Conservation (phyloP, 2,113 vertebrate genomes). For the Rostratula benghalensis region DNA sequence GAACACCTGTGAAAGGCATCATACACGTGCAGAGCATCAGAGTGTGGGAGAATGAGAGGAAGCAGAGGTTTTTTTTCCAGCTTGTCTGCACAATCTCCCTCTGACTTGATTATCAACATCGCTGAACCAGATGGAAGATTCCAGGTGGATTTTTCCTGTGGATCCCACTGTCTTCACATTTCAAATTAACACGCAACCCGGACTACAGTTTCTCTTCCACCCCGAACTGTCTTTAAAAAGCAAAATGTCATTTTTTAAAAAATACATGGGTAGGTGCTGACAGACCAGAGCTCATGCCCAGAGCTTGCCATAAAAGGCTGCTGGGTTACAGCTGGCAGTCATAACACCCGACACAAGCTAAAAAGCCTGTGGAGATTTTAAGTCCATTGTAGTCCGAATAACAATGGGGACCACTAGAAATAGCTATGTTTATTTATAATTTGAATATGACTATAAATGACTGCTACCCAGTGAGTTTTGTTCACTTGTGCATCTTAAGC, state of each 20-base stretch:
- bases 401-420: neutral
- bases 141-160: slow-evolving; percentile 15
- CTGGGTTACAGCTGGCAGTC: neutral
- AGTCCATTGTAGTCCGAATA: neutral
- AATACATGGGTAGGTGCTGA: neutral
- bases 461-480: neutral
- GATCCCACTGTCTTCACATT: neutral
- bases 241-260: rapidly evolving
- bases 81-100: slow-evolving; percentile 35
- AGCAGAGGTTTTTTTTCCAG: neutral
- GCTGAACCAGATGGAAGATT: slow-evolving; percentile 13
- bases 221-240: neutral
- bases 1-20: neutral
- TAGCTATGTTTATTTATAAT: neutral
- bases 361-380: neutral
- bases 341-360: neutral
- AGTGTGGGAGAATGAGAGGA: neutral
- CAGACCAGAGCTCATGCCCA: neutral
- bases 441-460: neutral
- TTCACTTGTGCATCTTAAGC: neutral
- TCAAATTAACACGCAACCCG: neutral
- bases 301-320: neutral
- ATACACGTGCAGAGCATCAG: neutral
- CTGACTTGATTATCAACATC: slow-evolving; percentile 33
- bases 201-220: neutral